Conservation (phyloP, 2,888 invertebrate genomes). For the Patella pellucida region DNA sequence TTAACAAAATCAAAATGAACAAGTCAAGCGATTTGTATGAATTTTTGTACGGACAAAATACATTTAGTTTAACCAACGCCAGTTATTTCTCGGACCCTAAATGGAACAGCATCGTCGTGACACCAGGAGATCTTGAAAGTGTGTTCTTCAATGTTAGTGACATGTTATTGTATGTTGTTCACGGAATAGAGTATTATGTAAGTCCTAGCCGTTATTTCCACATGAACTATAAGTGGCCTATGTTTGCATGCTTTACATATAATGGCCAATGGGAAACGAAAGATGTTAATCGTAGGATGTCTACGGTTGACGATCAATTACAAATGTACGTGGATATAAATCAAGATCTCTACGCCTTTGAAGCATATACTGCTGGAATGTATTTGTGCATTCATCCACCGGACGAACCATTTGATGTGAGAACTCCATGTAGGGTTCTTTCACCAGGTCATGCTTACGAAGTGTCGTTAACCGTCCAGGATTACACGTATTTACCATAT, state of each 20-base stretch:
- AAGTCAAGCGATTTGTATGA: not conserved
- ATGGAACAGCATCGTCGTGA: not conserved
- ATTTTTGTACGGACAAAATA: not conserved
- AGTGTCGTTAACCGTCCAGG: not conserved
- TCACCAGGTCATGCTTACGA: not conserved
- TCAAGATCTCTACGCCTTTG: not conserved
- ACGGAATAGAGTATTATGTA: too few relatives aligned
- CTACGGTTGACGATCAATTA: not conserved
- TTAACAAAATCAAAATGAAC: not conserved
- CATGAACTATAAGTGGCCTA: not conserved
- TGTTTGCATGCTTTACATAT: not conserved
- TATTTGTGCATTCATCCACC: not conserved
- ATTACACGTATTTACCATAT: not conserved
- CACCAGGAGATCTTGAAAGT: not conserved
- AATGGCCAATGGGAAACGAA: not conserved
- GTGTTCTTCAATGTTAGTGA: not conserved
- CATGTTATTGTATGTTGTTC: not conserved
- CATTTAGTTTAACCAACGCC: not conserved
- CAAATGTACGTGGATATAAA: not conserved
- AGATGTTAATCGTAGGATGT: not conserved
- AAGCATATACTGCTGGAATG: not conserved
- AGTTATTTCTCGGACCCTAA: not conserved
- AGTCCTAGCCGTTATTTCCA: not conserved
- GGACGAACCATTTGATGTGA: not conserved
- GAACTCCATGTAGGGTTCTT: not conserved